Evolutionary conservation across 2,113 vertebrate genomes (phyloP).

Genomic region (Dolichallabes microphthalmus): DNA sequence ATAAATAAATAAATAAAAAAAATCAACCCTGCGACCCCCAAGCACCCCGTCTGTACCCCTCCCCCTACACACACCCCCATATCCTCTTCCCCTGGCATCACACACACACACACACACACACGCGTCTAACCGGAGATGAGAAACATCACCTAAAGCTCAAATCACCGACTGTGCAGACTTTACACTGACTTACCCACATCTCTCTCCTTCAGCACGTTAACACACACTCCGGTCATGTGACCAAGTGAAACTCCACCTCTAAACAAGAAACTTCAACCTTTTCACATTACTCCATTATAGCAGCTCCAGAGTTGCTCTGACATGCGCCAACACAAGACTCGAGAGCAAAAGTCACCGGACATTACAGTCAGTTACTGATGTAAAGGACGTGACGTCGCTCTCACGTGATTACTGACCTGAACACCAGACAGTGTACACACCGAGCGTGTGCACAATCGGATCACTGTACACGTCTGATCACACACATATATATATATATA

Average conservation of each 20-base stretch:
- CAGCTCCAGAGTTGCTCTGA: background rate
- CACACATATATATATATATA: no score
- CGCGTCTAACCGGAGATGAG: background rate
- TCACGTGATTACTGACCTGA: background rate
- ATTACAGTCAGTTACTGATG: no score
- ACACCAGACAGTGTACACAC: no score
- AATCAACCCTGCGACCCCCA: background rate
- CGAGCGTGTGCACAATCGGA: background rate
- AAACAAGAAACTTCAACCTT: background rate
- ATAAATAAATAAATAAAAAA: no score
- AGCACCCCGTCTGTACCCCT: background rate
- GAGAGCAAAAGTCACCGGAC: no score
- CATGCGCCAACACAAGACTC: background rate
- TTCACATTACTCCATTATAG: background rate
- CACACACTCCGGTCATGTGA: background rate
- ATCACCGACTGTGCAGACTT: background rate
- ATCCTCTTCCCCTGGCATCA: background rate
- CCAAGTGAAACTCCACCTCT: background rate
- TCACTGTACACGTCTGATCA: background rate
- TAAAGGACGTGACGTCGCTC: no score
- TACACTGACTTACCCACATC: background rate
- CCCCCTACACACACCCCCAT: slow-evolving; percentile 21
- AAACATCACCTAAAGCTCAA: background rate
- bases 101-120: no score
- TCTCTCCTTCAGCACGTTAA: background rate